These are phyloP conservation scores for Baccha elongata DNA, from an alignment of 2,888 invertebrate genomes.

Conservation along the genomic window DNA sequence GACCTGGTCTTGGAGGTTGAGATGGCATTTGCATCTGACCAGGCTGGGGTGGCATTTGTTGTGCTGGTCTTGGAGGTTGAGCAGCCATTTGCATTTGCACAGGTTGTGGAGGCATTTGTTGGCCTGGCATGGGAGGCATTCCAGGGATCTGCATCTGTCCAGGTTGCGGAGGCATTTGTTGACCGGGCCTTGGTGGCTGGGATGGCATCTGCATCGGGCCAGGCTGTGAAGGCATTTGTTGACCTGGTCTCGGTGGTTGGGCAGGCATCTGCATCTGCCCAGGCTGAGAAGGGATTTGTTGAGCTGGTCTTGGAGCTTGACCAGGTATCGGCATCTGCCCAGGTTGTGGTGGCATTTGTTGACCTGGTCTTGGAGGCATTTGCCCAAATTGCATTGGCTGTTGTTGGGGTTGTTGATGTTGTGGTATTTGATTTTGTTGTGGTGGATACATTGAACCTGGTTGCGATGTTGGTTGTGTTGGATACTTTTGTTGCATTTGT, in stretches of 20 bases:
- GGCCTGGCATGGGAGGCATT: constrained; percentile 11
- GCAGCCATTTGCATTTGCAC: constrained; percentile 70
- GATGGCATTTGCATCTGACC: not conserved
- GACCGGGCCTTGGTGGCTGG: constrained; percentile 52
- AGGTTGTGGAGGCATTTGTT: constrained; percentile 50
- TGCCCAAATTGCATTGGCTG: constrained; percentile 65
- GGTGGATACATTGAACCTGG: constrained; percentile 49
- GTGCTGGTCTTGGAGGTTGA: constrained; percentile 59
- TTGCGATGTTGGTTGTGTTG: constrained; percentile 53
- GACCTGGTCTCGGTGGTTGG: constrained; percentile 59
- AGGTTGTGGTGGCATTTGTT: constrained; percentile 57
- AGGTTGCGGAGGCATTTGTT: constrained; percentile 42
- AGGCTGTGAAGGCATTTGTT: constrained; percentile 49
- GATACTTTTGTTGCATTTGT: constrained; percentile 58
- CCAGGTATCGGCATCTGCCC: not conserved
- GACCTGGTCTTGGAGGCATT: constrained; percentile 73
- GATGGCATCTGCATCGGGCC: not conserved
- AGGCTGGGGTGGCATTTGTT: constrained; percentile 50
- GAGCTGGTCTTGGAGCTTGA: constrained; percentile 66
- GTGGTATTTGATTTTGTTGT: constrained; percentile 33
- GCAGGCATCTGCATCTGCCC: constrained; percentile 25
- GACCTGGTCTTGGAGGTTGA: constrained; percentile 58
- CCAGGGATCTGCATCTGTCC: constrained; percentile 39
- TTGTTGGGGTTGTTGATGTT: constrained; percentile 22
- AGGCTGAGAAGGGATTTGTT: constrained; percentile 57